A percentile compares a stretch with the other conserved stretches of the same genome.
phyloP scores from a whole-genome alignment of 2,113 vertebrate genomes.

The Centropristis striata region DNA sequence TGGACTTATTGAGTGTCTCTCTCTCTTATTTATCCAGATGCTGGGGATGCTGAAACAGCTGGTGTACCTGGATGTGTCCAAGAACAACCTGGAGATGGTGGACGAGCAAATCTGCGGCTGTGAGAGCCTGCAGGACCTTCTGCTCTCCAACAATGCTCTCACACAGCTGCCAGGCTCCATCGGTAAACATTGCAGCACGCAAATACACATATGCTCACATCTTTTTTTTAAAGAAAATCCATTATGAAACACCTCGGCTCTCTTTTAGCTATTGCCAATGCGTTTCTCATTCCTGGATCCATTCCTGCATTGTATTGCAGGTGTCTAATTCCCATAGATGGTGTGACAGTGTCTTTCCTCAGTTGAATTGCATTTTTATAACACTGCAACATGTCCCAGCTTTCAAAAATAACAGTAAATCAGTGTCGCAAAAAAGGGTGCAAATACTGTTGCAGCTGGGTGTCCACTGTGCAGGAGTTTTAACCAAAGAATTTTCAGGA shows the following conservation, averaged over 20 bases:
- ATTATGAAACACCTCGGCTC: constrained; percentile 41
- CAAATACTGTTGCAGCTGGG: neutral
- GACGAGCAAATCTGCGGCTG: constrained; percentile 96
- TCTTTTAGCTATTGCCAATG: constrained; percentile 14
- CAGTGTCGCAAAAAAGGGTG: neutral
- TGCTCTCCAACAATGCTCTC: constrained; percentile 96
- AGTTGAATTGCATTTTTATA: constrained; percentile 6
- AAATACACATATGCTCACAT: constrained; percentile 20
- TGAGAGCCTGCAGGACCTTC: constrained; percentile 94
- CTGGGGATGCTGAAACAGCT: constrained; percentile 95
- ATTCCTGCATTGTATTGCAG: neutral
- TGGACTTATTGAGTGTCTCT: constrained; percentile 1
- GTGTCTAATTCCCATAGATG: neutral
- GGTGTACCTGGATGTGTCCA: constrained; percentile 96
- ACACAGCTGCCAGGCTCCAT: constrained; percentile 95
- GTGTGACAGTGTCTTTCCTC: neutral
- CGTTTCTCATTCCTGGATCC: neutral
- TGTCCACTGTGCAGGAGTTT: neutral
- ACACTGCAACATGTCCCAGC: neutral
- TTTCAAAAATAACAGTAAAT: neutral
- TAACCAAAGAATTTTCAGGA: neutral
- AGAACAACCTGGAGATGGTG: constrained; percentile 96
- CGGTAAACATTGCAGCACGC: constrained; percentile 80
- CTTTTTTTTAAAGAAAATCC: neutral
- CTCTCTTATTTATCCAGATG: constrained; percentile 83